Evolutionary conservation across 2,113 vertebrate species (phyloP).

Genomic region (Xiphorhynchus elegans): DNA sequence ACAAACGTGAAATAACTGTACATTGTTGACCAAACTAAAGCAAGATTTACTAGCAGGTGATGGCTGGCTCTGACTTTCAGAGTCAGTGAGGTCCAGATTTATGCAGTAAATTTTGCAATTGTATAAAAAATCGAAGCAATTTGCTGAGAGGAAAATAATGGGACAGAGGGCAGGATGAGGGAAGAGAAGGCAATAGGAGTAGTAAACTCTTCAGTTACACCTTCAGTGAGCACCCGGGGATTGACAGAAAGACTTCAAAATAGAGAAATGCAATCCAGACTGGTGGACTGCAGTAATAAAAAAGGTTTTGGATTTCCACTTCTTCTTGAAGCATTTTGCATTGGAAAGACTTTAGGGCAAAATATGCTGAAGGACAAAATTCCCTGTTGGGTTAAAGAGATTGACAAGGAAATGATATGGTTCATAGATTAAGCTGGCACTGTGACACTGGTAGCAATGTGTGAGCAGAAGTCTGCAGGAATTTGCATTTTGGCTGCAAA

Average conservation of each 20-base stretch:
- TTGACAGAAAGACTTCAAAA: background rate
- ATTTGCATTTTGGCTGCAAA: background rate
- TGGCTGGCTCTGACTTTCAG: background rate
- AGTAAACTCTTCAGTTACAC: background rate
- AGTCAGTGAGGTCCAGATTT: background rate
- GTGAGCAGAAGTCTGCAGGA: background rate
- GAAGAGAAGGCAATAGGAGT: background rate
- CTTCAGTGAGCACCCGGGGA: background rate
- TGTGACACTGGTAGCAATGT: background rate
- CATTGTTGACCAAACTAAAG: background rate
- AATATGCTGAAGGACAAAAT: background rate
- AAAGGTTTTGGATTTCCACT: background rate
- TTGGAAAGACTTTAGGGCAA: background rate
- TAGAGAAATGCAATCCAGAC: background rate
- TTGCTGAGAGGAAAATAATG: background rate
- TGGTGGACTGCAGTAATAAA: background rate
- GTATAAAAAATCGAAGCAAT: background rate
- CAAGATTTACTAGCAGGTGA: background rate
- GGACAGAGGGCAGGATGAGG: background rate
- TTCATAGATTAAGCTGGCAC: background rate
- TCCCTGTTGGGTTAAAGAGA: background rate
- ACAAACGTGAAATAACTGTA: background rate
- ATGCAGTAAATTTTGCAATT: background rate
- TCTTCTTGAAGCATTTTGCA: background rate
- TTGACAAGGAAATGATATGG: background rate